phyloP scores from a whole-genome alignment of 2,888 invertebrate genomes.

The Dioctria rufipes region DNA sequence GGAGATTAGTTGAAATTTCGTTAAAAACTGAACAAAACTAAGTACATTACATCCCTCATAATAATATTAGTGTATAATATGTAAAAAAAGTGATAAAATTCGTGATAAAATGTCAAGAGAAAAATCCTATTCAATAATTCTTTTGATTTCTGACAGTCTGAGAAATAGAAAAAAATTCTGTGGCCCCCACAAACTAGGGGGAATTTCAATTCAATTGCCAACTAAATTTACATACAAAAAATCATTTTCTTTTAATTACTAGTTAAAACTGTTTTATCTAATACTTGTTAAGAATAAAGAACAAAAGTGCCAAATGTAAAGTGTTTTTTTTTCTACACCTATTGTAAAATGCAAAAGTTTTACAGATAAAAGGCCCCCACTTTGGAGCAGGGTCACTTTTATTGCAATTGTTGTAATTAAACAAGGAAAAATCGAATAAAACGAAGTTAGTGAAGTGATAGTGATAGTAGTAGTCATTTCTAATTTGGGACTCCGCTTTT shows the following conservation, averaged over 20 bases:
- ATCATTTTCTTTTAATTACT: background rate
- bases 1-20: background rate
- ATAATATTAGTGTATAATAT: constrained; percentile 15
- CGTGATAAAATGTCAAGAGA: constrained; percentile 6
- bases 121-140: background rate
- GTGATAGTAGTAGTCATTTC: background rate
- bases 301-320: constrained; percentile 34
- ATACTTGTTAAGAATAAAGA: background rate
- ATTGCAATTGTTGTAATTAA: background rate
- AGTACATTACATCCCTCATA: background rate
- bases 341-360: background rate
- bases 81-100: constrained; percentile 6
- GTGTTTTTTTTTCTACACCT: constrained; percentile 28
- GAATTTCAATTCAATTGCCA: constrained; percentile 23
- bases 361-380: constrained; percentile 4
- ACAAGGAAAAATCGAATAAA: background rate
- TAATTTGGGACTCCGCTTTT: constrained; percentile 26
- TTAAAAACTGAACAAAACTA: background rate
- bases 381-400: constrained; percentile 3
- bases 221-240: background rate
- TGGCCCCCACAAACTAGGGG: constrained; percentile 25
- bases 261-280: constrained; percentile 8
- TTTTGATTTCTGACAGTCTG: constrained; percentile 3
- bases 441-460: constrained; percentile 11
- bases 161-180: constrained; percentile 12